phyloP scores from a whole-genome alignment of 2,113 vertebrate species.

The Lota lota region DNA sequence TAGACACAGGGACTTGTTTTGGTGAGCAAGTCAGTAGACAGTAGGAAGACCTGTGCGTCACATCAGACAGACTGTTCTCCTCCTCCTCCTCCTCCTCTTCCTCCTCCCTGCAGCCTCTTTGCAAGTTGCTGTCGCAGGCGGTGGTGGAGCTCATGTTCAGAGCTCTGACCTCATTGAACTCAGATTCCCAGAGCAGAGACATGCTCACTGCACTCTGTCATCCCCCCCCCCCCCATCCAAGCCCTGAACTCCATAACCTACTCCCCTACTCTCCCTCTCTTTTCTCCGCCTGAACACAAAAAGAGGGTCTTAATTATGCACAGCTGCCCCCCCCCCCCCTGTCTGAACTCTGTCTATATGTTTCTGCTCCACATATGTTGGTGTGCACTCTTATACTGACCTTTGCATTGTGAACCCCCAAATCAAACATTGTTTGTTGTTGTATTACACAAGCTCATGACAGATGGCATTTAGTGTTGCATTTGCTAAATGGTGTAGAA shows the following conservation, averaged over 20 bases:
- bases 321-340: constrained; percentile 11
- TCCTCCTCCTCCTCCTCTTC: constrained; percentile 6
- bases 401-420: too few relatives aligned
- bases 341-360: constrained; percentile 21
- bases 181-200: constrained; percentile 6
- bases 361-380: constrained; percentile 19
- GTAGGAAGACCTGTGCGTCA: constrained; percentile 16
- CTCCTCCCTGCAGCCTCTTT: constrained; percentile 51
- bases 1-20: too few relatives aligned
- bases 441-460: too few relatives aligned
- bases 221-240: background rate
- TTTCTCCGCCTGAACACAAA: constrained; percentile 30
- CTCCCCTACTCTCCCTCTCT: constrained; percentile 53
- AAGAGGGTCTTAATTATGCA: background rate
- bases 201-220: background rate
- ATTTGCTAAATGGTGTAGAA: too few relatives aligned
- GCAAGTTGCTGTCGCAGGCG: constrained; percentile 50
- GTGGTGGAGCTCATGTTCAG: constrained; percentile 53
- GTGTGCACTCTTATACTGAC: too few relatives aligned
- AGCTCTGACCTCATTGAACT: constrained; percentile 6
- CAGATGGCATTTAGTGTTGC: too few relatives aligned
- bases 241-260: constrained; percentile 69
- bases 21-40: too few relatives aligned
- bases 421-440: too few relatives aligned
- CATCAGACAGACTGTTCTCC: too few relatives aligned